phyloP scores from a whole-genome alignment of 2,888 invertebrate species.

The Homarus gammarus region DNA sequence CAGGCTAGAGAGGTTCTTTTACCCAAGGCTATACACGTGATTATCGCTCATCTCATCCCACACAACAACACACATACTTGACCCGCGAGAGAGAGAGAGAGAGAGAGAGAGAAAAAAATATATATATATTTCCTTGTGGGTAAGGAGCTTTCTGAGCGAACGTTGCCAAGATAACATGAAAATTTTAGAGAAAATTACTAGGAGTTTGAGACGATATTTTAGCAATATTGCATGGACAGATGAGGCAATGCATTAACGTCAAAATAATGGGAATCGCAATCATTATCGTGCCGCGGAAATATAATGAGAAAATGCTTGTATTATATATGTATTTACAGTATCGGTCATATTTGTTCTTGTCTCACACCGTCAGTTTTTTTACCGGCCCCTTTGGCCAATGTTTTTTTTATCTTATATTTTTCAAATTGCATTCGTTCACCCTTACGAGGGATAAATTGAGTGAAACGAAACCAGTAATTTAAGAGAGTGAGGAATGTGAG shows the following conservation, averaged over 20 bases:
- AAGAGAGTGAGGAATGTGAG: no score
- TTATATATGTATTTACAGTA: neutral
- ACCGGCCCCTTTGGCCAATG: no score
- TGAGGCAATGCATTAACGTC: slow-evolving; percentile 36
- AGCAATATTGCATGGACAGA: neutral
- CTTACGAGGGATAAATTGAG: no score
- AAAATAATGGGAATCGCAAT: neutral
- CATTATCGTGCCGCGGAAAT: neutral
- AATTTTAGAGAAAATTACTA: neutral
- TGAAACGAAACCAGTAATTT: no score
- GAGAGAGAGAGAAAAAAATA: no score
- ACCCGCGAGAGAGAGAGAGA: no score
- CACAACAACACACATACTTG: neutral
- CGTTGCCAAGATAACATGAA: neutral
- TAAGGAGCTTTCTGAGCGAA: neutral
- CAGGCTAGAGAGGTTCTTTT: neutral
- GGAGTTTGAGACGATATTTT: slow-evolving; percentile 1
- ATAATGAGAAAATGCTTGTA: neutral
- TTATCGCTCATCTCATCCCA: neutral
- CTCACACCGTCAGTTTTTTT: no score
- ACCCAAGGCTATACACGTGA: neutral
- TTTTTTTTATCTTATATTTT: no score
- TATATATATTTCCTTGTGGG: slow-evolving; percentile 23
- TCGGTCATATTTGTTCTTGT: neutral
- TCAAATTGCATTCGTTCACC: no score